phyloP scores from a whole-genome alignment of 2,113 vertebrate genomes.

The Epinephelus fuscoguttatus region DNA sequence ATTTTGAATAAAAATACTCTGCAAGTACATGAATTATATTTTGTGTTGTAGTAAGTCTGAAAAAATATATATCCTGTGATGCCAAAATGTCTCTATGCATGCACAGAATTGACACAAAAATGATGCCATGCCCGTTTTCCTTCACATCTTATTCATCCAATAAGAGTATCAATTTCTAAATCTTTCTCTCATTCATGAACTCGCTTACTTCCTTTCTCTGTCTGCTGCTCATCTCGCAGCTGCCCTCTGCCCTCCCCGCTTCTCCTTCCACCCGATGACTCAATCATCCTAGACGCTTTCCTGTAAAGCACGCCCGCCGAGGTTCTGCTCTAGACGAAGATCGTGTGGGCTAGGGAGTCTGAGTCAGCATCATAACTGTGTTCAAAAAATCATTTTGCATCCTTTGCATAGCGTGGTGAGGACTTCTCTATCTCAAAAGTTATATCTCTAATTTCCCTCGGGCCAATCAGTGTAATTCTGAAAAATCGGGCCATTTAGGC shows the following conservation, averaged over 20 bases:
- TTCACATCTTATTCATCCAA: neutral
- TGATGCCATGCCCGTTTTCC: too few species aligned
- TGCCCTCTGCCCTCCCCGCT: neutral
- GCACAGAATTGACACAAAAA: neutral
- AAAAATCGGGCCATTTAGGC: neutral
- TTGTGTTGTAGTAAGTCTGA: neutral
- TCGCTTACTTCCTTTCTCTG: neutral
- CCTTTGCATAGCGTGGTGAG: neutral
- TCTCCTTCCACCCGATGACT: conserved; percentile 45
- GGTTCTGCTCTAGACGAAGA: conserved; percentile 20
- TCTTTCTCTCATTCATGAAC: conserved; percentile 29
- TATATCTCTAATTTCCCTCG: neutral
- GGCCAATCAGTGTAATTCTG: neutral
- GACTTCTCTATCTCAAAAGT: neutral
- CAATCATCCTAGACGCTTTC: conserved; percentile 29
- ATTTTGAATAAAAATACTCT: neutral
- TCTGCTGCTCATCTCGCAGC: neutral
- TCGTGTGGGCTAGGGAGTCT: conserved; percentile 18
- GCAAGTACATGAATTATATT: too few species aligned
- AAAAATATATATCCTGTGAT: neutral
- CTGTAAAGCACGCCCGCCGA: neutral
- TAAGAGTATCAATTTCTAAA: neutral
- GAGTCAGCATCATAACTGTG: conserved; percentile 19
- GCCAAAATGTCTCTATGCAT: too few species aligned
- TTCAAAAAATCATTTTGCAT: neutral